Evolutionary conservation across 2,888 invertebrate species (phyloP), one percentile per base, ranked within the genome.

Genomic region (Drosophila rubida): DNA sequence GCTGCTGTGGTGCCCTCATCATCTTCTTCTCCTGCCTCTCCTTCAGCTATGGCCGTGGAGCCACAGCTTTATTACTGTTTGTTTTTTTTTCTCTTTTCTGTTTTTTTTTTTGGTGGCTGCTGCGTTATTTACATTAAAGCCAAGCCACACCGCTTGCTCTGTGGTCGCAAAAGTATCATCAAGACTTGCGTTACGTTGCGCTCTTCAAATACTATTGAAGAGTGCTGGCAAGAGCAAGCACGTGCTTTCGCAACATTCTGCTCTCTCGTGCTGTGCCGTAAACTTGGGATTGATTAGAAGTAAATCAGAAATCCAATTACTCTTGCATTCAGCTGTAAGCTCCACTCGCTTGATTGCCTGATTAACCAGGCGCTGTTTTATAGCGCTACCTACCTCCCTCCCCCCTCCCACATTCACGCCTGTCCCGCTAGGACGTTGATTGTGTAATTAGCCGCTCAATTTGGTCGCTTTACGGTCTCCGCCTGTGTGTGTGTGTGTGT

Each of bases 51-150:
- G 14, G 41, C 41, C 30, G 13, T 44, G 50, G 46, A 45, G 27
- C 27, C 25, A 53, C 19, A 48, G 42, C 46, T 42, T 51, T 58
- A 63, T 67, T 45, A 19, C 46, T 67, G 67, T 65, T 65, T 65
- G 54, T 63, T 63, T 57, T 30, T 30, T 11, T 27, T 8, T 27
- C 19, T 19, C 58, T 63, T 57, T 30, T 30, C 4, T 27, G 1
- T 27, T 3, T 19, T 30, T 1, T 30, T 30, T 32, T 32, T n/a
- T 4, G 51, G n/a, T 42, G 37, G 22, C 46, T 37, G 41, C n/a
- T 44, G 41, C 32, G 53, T 60, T 65, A 65, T 65, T 58, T 67
- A 41, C 50, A 55, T 62, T 62, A 51, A 19, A 32, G 27, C 53
- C 14, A 54, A 41, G n/a, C 37, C n/a, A n/a, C n/a, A n/a, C n/a